Evolutionary conservation across 2,113 vertebrate genomes (phyloP).

Genomic region (Tympanuchus pallidicinctus): DNA sequence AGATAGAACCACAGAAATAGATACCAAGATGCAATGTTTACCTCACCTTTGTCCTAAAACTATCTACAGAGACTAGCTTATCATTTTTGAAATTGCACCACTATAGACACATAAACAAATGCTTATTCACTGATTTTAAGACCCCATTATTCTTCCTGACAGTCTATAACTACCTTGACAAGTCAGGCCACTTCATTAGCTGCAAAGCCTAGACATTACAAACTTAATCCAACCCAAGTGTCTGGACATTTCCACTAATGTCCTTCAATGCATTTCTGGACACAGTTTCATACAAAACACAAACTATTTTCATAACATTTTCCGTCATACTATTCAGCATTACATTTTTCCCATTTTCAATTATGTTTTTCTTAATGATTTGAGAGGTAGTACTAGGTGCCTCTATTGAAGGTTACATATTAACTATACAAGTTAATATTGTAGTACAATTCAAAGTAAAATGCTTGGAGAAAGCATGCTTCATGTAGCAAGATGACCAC

Average conservation of each 20-base stretch:
- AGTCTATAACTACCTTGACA: neutral
- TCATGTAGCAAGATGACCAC: slow-evolving; percentile 47
- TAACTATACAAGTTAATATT: slow-evolving; percentile 73
- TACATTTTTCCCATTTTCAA: neutral
- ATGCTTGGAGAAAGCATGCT: slow-evolving; percentile 60
- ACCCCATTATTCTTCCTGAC: neutral
- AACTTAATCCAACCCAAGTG: neutral
- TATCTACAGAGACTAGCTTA: neutral
- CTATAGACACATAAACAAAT: neutral
- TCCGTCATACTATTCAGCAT: neutral
- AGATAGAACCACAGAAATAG: neutral
- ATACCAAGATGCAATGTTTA: neutral
- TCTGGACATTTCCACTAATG: neutral
- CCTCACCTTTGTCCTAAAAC: neutral
- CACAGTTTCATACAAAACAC: neutral
- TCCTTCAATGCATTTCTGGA: neutral
- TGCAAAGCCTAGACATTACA: neutral
- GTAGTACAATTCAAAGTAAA: slow-evolving; percentile 60
- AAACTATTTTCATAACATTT: neutral
- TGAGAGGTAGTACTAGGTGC: slow-evolving; percentile 24
- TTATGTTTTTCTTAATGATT: neutral
- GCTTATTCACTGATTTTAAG: neutral
- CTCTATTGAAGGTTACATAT: slow-evolving; percentile 76
- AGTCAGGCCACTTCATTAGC: neutral
- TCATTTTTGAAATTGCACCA: neutral